Evolutionary conservation across 2,113 vertebrate species (phyloP), one percentile per base, ranked within the genome.

Genomic region (Cyprinodon tularosa): DNA sequence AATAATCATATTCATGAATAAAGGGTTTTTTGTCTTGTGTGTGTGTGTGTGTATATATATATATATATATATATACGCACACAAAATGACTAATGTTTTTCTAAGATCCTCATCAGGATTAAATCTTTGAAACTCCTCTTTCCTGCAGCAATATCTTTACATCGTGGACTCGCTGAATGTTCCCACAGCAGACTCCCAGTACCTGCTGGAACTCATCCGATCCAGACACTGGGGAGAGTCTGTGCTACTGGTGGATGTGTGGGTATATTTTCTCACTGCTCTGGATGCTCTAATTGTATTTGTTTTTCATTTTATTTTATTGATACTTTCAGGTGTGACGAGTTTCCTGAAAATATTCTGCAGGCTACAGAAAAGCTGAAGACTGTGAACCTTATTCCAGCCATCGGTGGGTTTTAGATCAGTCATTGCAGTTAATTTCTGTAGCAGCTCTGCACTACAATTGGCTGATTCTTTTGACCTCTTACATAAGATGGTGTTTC

Each of bases 301-400:
- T 48, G 12, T 20, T 14, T 74, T 29, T 29, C 29, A 53, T 20
- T 53, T 53, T 9, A 53, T 53, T 53, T 20, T 3, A 20, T 53
- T 5, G 17, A 6, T 62, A 12, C 11, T 63, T 85, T 67, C 83
- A 98, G 96, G 66, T 83, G 91, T 0, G 94, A 96, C 50, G 89
- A 95, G 36, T 88, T 96, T 68, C 93, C 96, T 0, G 91, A 95
- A 60, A 96, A 96, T 72, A 76, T 96, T 3, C 87, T 94, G 2
- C 87, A 89, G 20, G 96, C 96, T 0, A 90, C 93, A 4, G 85
- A 78, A 0, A 8, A 44, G 13, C 68, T 96, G 48, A 96, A 96
- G 90, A 95, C 89, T 0, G 92, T 97, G 63, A 97, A 90, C 79
- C 4, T 97, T 38, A 92, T 98, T 76, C 96, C 96, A 2, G 96